phyloP scores from a whole-genome alignment of 1,140 invertebrate genomes.

The Hesperophylax magnus region DNA sequence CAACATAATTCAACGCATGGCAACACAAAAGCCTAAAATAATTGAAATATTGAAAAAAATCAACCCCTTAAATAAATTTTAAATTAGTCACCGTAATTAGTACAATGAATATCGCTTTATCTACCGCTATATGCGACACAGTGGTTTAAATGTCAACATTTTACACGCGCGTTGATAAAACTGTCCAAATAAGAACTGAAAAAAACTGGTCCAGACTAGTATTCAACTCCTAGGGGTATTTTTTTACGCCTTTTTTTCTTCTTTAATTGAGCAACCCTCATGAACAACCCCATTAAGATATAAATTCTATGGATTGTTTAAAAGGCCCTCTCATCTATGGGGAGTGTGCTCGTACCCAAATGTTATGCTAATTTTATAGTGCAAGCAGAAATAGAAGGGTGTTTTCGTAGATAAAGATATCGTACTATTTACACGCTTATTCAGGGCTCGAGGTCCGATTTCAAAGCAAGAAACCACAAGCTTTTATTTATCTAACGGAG shows the following conservation, averaged over 20 bases:
- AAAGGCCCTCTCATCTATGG: conserved; percentile 48
- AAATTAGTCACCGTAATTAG: conserved; percentile 23
- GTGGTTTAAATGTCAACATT: conserved; percentile 29
- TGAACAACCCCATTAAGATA: conserved; percentile 44
- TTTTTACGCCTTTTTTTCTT: conserved; percentile 47
- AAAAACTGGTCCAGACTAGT: conserved; percentile 39
- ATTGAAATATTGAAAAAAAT: background rate
- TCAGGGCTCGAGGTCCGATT: no score
- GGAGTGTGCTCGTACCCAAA: conserved; percentile 48
- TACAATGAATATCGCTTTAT: conserved; percentile 14
- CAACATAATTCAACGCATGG: no score
- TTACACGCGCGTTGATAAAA: conserved; percentile 35
- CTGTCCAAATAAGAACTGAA: conserved; percentile 33
- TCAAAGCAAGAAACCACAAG: no score
- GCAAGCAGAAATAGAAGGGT: conserved; percentile 15
- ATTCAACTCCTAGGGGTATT: conserved; percentile 27
- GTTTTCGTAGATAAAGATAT: background rate
- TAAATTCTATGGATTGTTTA: conserved; percentile 51
- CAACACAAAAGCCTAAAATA: no score
- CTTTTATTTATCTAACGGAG: no score
- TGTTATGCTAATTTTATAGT: conserved; percentile 55
- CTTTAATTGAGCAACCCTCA: conserved; percentile 45
- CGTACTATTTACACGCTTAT: no score
- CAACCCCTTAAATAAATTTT: conserved; percentile 16
- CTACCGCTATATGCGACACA: conserved; percentile 10